These are phyloP conservation scores for Lophochroa leadbeateri DNA, from an alignment of 2,113 vertebrate genomes.

Conservation along the genomic window DNA sequence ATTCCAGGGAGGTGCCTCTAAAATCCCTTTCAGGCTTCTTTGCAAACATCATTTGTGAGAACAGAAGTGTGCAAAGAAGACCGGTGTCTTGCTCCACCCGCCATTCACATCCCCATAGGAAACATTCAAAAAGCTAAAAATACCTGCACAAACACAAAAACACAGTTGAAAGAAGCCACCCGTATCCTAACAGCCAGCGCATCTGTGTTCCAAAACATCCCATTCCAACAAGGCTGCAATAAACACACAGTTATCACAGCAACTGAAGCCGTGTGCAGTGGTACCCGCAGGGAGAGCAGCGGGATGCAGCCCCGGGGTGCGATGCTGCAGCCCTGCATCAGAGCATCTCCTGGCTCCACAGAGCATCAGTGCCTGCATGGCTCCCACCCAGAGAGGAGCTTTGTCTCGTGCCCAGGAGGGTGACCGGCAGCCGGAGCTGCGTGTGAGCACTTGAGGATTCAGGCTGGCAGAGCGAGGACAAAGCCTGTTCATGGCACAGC, in stretches of 20 bases:
- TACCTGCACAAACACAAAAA: not conserved
- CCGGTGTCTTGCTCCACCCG: not conserved
- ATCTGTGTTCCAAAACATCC: not conserved
- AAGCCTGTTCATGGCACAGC: not conserved
- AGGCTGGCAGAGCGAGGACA: not conserved
- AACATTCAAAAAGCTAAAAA: not conserved
- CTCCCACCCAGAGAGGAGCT: fast-evolving
- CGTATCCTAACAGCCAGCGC: not conserved
- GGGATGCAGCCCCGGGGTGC: not conserved
- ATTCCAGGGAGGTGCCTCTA: not conserved
- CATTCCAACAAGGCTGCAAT: not conserved
- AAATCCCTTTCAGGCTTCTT: not conserved
- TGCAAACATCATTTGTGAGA: not conserved
- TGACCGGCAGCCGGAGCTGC: fast-evolving
- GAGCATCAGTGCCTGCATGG: not conserved
- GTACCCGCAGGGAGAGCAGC: not conserved
- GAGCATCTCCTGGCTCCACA: fast-evolving
- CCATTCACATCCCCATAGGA: fast-evolving
- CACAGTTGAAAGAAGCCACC: not conserved
- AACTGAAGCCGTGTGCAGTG: fast-evolving
- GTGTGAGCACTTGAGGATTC: fast-evolving
- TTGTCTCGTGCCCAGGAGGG: fast-evolving
- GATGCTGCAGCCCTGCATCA: not conserved
- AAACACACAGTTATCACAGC: not conserved
- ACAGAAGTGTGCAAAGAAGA: not conserved